A percentile compares a stretch with the other conserved stretches of the same genome.
phyloP scores from a whole-genome alignment of 2,888 invertebrate species.

The Schizaphis graminum region DNA sequence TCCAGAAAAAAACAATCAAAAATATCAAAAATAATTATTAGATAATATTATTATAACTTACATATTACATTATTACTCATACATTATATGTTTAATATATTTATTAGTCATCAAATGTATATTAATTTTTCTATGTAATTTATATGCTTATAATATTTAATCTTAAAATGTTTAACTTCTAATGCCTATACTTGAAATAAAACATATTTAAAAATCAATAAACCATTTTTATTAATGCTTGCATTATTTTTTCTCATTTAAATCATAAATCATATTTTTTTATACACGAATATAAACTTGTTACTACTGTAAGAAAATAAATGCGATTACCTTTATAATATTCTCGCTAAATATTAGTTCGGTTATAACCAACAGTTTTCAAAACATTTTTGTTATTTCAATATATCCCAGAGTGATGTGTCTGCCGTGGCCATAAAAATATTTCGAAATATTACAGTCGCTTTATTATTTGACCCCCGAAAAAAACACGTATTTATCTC shows the following conservation, averaged over 20 bases:
- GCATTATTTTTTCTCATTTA: not conserved
- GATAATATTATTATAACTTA: not conserved
- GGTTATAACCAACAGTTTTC: not conserved
- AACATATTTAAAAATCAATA: not conserved
- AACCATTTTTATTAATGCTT: not conserved
- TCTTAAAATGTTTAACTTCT: not conserved
- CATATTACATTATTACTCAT: too few relatives aligned
- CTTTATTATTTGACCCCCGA: slow-evolving; percentile 52
- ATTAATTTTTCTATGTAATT: not conserved
- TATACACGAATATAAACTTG: not conserved
- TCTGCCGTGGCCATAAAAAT: slow-evolving; percentile 29
- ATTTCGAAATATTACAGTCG: slow-evolving; percentile 50
- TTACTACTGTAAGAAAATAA: not conserved
- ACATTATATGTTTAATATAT: too few relatives aligned
- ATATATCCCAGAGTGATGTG: slow-evolving; percentile 7
- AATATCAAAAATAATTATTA: not conserved
- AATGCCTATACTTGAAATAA: not conserved
- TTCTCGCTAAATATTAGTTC: not conserved
- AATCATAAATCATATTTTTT: not conserved
- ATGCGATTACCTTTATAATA: not conserved
- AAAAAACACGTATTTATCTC: slow-evolving; percentile 62
- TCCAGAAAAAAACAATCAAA: not conserved
- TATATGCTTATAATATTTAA: not conserved
- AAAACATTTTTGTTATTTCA: slow-evolving; percentile 44
- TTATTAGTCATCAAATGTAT: not conserved